phyloP scores from a whole-genome alignment of 2,113 vertebrate species.

The Leptobrachium leishanense region DNA sequence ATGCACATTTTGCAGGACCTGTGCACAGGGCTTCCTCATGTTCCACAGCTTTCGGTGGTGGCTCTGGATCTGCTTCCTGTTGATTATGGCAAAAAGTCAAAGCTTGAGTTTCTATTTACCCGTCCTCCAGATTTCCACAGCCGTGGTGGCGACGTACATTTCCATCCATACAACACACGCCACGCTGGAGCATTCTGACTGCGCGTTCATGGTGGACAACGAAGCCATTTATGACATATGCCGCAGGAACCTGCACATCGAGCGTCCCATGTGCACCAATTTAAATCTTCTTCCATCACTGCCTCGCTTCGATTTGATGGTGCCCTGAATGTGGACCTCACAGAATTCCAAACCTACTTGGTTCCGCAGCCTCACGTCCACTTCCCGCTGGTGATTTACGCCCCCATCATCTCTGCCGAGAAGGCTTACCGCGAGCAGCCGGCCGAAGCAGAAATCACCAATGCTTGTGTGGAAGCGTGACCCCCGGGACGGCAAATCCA shows the following conservation, averaged over 20 bases:
- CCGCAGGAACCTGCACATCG: conserved; percentile 65
- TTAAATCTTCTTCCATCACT: conserved; percentile 68
- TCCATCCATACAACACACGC: conserved; percentile 79
- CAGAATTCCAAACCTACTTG: conserved; percentile 69
- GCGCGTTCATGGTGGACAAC: conserved; percentile 69
- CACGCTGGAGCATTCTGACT: conserved; percentile 77
- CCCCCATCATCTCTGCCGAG: conserved; percentile 82
- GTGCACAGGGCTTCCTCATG: no score
- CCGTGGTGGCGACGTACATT: conserved; percentile 68
- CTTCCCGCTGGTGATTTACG: conserved; percentile 81
- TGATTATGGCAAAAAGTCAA: conserved; percentile 54
- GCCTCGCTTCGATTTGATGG: conserved; percentile 67
- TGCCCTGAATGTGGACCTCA: conserved; percentile 68
- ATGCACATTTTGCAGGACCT: no score
- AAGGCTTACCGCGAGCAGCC: conserved; percentile 86
- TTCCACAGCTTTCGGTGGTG: conserved; percentile 54
- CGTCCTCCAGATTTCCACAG: conserved; percentile 62
- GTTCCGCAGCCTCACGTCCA: conserved; percentile 86
- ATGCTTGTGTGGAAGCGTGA: conserved; percentile 78
- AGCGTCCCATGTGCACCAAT: conserved; percentile 67
- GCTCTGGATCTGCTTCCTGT: conserved; percentile 54
- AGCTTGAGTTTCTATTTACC: conserved; percentile 48
- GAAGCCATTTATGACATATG: conserved; percentile 50
- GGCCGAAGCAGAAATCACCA: conserved; percentile 83
- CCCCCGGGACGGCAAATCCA: conserved; percentile 77